phyloP scores from a whole-genome alignment of 2,888 invertebrate genomes.

The Esperia sulphurella region DNA sequence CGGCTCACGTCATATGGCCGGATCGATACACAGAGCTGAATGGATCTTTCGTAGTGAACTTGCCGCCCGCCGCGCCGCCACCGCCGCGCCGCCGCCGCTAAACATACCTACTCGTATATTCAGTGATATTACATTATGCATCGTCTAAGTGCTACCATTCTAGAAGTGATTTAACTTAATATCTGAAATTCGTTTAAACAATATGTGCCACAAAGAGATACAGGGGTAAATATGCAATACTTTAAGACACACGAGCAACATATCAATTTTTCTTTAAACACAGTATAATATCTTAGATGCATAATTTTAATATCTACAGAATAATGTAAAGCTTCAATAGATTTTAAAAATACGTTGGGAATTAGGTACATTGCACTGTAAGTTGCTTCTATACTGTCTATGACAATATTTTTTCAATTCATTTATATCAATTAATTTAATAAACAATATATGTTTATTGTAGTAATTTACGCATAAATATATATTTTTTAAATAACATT shows the following conservation, averaged over 20 bases:
- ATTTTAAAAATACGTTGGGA: no score
- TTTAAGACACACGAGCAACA: background rate
- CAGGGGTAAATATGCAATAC: constrained; percentile 6
- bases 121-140: background rate
- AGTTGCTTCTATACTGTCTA: no score
- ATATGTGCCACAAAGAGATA: background rate
- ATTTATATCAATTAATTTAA: no score
- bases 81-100: background rate
- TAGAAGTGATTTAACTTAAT: background rate
- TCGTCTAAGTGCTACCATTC: background rate
- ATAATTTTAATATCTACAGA: no score
- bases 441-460: no score
- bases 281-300: no score
- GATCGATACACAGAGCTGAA: constrained; percentile 64
- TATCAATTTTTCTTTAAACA: background rate
- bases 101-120: background rate
- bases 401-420: no score
- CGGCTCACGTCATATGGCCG: constrained; percentile 46
- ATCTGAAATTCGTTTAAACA: constrained; percentile 1
- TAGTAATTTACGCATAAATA: no score
- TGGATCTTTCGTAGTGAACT: constrained; percentile 46
- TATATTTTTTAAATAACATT: no score
- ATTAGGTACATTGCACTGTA: no score
- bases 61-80: constrained; percentile 13
- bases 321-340: no score